Evolutionary conservation across 2,888 invertebrate genomes (phyloP), one percentile per base, ranked within the genome.

Genomic region (Atrina japonica): DNA sequence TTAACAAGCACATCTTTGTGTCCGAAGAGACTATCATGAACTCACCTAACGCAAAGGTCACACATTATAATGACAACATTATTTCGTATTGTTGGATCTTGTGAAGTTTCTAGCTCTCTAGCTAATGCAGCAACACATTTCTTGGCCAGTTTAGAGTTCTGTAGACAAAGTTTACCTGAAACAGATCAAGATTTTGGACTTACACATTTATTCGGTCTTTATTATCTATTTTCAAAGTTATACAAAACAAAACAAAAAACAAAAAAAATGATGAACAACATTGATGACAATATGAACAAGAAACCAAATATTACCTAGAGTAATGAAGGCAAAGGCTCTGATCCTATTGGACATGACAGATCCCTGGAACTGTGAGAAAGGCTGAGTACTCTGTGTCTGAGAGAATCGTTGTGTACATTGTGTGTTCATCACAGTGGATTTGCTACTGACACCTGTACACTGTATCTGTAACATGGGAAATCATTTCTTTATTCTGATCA

Each of bases 31-130:
- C n/a, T n/a, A n/a, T n/a, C n/a, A n/a, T n/a, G n/a, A 25, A 16
- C 72, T 70, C 70, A 92, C 91, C 93, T 93, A 78, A 93, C 92
- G 88, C 94, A 94, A 60, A 95, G 92, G 88, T 95, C 95, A 73
- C 90, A 87, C 74, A 92, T 78, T 9, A 93, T 93, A 75, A 93
- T 92, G 63, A 95, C 92, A 35, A 94, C 92, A 90, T 95, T 95
- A 87, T 94, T 92, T 47, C 94, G 91, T 9, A 95, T 92, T 23
- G 92, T 90, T 27, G 92, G 89, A 69, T 93, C 92, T 50, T 90
- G 90, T n/a, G 88, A 87, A 18, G 86, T 82, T 59, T 92, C 92
- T 84, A 95, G 91, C 77, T 94, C 91, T 58, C 91, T 88, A 0
- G 94, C 94, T 66, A 95, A 91, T 61, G 93, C 92, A 25, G 94